Evolutionary conservation across 2,113 vertebrate genomes (phyloP).

Genomic region (Puntigrus tetrazona): DNA sequence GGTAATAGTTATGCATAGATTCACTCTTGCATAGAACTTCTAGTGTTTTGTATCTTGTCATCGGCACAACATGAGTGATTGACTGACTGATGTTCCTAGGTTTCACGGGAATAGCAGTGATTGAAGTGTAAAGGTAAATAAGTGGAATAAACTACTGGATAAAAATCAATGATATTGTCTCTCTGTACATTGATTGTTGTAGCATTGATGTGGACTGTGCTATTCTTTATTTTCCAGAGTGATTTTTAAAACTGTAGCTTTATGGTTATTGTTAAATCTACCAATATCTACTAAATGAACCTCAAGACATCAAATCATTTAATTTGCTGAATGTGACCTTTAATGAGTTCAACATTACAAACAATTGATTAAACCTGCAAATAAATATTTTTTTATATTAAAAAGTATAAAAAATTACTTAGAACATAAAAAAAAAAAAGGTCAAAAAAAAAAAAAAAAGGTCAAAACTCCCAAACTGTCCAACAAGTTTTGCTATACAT

Average conservation of each 20-base stretch:
- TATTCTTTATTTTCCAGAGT: too few relatives aligned
- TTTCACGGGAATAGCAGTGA: background rate
- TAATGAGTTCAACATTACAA: conserved; percentile 1
- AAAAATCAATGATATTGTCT: too few relatives aligned
- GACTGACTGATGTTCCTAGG: background rate
- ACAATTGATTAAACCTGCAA: background rate
- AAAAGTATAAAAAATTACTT: background rate
- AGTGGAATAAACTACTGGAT: conserved; percentile 7
- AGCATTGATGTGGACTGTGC: too few relatives aligned
- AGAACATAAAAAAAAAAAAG: too few relatives aligned
- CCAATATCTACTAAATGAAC: background rate
- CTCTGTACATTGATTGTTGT: too few relatives aligned
- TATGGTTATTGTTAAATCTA: background rate
- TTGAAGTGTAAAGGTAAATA: background rate
- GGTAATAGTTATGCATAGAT: background rate
- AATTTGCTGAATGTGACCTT: conserved; percentile 12
- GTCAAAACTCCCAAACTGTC: too few relatives aligned
- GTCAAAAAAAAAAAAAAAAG: too few relatives aligned
- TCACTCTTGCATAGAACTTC: background rate
- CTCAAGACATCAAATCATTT: conserved; percentile 5
- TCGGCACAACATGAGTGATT: background rate
- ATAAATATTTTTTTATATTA: background rate
- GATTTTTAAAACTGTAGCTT: too few relatives aligned
- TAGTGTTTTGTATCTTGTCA: background rate
- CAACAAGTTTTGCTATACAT: background rate